Evolutionary conservation across 2,113 vertebrate genomes (phyloP).

Genomic region (Barbus barbus): DNA sequence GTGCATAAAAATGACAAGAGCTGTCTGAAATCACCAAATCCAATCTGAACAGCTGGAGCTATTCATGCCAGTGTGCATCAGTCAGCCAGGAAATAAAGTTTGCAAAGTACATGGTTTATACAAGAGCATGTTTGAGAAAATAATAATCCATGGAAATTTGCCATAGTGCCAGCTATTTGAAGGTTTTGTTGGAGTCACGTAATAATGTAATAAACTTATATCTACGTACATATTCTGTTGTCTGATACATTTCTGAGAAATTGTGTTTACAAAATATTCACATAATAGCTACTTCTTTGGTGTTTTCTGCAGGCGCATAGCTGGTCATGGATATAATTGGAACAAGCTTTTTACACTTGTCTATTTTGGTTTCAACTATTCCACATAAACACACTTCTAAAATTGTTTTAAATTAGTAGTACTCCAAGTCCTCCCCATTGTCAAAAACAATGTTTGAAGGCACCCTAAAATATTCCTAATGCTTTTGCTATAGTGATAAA

Average conservation of each 20-base stretch:
- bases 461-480: no score
- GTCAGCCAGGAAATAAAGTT: background rate
- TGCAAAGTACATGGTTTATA: background rate
- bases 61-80: background rate
- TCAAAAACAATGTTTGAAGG: background rate
- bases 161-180: background rate
- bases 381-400: background rate
- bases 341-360: background rate
- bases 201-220: background rate
- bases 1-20: slow-evolving; percentile 1
- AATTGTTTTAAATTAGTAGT: no score
- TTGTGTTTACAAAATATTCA: background rate
- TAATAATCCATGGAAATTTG: background rate
- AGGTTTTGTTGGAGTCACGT: background rate
- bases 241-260: background rate
- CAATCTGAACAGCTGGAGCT: background rate
- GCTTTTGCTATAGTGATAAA: no score
- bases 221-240: background rate
- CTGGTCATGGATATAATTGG: background rate
- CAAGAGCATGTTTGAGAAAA: background rate
- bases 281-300: no score
- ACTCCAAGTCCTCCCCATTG: background rate
- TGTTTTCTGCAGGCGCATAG: background rate
- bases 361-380: background rate
- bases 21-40: slow-evolving; percentile 12